A percentile compares a stretch with the other conserved stretches of the same genome.
These are phyloP conservation scores for Microtus ochrogaster DNA, from an alignment of 2,113 vertebrate genomes.

Conservation along the genomic window DNA sequence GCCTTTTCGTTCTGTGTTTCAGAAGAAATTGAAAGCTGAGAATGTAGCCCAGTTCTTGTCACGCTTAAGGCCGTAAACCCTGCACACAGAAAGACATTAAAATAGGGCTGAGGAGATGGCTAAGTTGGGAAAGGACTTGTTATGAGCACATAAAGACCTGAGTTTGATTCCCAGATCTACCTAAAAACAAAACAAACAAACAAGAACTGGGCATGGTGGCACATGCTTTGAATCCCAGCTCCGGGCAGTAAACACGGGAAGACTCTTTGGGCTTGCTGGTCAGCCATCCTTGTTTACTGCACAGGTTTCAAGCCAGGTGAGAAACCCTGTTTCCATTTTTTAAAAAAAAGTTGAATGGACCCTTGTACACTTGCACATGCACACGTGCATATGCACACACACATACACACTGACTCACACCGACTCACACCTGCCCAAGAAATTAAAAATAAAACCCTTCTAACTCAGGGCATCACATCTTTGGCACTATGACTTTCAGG, in stretches of 20 bases:
- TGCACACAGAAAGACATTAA: not conserved
- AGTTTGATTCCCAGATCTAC: no score
- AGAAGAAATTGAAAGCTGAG: not conserved
- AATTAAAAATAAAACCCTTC: not conserved
- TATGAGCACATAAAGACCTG: not conserved
- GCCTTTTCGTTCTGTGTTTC: slow-evolving; percentile 29
- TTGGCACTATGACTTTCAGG: not conserved
- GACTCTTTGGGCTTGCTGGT: not conserved
- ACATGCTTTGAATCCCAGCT: not conserved
- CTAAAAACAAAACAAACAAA: not conserved
- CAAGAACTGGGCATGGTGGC: not conserved
- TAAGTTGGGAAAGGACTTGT: not conserved
- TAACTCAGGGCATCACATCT: not conserved
- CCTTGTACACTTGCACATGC: not conserved
- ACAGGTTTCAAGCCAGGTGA: not conserved
- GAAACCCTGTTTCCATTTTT: not conserved
- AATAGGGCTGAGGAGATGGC: not conserved
- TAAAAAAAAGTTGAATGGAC: not conserved
- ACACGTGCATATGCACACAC: not conserved
- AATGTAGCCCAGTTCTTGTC: not conserved
- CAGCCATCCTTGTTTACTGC: not conserved
- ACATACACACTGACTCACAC: not conserved
- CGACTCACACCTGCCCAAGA: not conserved
- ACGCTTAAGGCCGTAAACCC: not conserved
- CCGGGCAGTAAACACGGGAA: not conserved